Percentiles rank a stretch among this genome's conserved stretches.
Conservation (phyloP, 2,797 vertebrate species). For the Neostethus bicornis region DNA sequence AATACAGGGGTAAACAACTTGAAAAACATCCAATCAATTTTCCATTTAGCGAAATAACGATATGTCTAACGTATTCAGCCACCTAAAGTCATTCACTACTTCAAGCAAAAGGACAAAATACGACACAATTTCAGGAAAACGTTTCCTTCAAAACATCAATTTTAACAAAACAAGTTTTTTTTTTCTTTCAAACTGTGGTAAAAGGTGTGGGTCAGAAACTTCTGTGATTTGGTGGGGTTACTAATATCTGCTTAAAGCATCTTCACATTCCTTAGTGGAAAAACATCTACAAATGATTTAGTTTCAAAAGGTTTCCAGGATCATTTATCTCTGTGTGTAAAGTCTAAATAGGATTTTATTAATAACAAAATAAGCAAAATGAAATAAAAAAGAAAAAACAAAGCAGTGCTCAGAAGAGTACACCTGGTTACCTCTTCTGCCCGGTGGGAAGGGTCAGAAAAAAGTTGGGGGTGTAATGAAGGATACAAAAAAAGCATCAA, state of each 20-base stretch:
- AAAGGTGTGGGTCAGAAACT: conserved; percentile 67
- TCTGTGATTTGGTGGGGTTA: conserved; percentile 68
- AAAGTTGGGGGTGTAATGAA: conserved; percentile 49
- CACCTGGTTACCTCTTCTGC: conserved; percentile 48
- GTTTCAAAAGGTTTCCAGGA: conserved; percentile 76
- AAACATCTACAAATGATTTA: conserved; percentile 63
- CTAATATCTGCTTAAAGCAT: conserved; percentile 61
- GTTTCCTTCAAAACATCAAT: conserved; percentile 72
- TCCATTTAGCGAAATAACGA: conserved; percentile 67
- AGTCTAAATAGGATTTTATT: conserved; percentile 68
- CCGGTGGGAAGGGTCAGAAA: conserved; percentile 34
- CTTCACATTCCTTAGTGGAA: conserved; percentile 78
- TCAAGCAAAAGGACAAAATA: conserved; percentile 83
- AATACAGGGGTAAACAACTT: conserved; percentile 70
- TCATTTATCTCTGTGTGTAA: conserved; percentile 67
- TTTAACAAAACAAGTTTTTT: conserved; percentile 63
- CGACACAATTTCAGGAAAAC: conserved; percentile 74
- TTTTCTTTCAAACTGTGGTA: conserved; percentile 32
- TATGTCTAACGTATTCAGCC: conserved; percentile 75
- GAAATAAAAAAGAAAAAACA: conserved; percentile 60
- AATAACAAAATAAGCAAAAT: conserved; percentile 63
- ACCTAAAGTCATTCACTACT: conserved; percentile 81
- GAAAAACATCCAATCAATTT: conserved; percentile 74
- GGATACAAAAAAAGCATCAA: conserved; percentile 74
- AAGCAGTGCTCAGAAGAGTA: conserved; percentile 80